Evolutionary conservation across 2,113 vertebrate genomes (phyloP).

Genomic region (Heterotis niloticus): DNA sequence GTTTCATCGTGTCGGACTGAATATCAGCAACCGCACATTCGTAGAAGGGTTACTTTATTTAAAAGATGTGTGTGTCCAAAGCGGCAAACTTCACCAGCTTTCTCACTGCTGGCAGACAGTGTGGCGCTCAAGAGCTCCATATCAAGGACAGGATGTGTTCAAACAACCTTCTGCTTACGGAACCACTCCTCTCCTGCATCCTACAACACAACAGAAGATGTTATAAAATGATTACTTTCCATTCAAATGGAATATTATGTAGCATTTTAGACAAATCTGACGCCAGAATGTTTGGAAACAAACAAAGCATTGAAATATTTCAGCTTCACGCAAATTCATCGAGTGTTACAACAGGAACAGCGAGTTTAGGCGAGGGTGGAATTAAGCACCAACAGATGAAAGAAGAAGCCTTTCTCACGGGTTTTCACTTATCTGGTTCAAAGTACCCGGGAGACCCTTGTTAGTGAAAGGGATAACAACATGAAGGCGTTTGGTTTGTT

Average conservation of each 20-base stretch:
- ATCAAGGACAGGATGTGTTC: neutral
- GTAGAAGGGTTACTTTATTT: neutral
- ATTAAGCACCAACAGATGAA: neutral
- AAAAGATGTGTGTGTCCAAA: neutral
- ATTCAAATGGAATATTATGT: neutral
- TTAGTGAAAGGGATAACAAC: neutral
- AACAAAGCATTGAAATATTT: neutral
- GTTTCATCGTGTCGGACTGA: slow-evolving; percentile 3
- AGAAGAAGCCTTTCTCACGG: neutral
- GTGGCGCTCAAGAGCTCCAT: neutral
- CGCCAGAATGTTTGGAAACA: neutral
- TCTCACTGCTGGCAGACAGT: neutral
- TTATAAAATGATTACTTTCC: neutral
- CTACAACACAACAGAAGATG: neutral
- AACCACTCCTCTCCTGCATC: neutral
- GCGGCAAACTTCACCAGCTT: neutral
- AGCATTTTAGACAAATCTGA: neutral
- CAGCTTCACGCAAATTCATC: neutral
- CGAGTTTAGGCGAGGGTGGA: neutral
- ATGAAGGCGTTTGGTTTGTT: neutral
- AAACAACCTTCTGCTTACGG: neutral
- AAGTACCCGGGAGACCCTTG: slow-evolving; percentile 4
- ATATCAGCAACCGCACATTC: slow-evolving; percentile 14
- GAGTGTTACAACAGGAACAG: neutral
- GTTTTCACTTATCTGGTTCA: slow-evolving; percentile 6